A percentile compares a stretch with the other conserved stretches of the same genome.
phyloP scores from a whole-genome alignment of 1,140 invertebrate species.

The Halictus rubicundus region DNA sequence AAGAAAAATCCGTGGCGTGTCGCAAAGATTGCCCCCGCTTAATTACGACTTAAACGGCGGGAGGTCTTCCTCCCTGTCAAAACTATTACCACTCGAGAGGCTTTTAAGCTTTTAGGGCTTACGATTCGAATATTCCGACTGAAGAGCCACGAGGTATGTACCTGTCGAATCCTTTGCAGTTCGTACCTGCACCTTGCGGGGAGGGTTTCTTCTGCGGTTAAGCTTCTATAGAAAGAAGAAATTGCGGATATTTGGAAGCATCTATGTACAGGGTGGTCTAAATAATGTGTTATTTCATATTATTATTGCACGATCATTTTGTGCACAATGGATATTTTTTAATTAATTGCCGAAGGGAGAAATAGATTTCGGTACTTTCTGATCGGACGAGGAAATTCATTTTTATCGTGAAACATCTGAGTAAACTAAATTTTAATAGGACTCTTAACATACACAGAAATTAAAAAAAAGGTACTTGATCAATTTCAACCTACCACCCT shows the following conservation, averaged over 20 bases:
- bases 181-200: constrained; percentile 9
- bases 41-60: constrained; percentile 67
- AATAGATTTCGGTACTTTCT: too few species aligned
- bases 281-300: too few species aligned
- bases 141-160: constrained; percentile 31
- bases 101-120: constrained; percentile 25
- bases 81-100: constrained; percentile 53
- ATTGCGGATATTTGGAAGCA: not conserved
- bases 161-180: constrained; percentile 12
- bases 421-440: too few species aligned
- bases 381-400: too few species aligned
- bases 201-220: not conserved
- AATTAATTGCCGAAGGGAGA: too few species aligned
- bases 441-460: too few species aligned
- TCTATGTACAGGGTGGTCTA: too few species aligned
- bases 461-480: too few species aligned
- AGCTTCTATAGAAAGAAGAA: not conserved
- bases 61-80: constrained; percentile 59
- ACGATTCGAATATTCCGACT: constrained; percentile 28
- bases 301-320: too few species aligned
- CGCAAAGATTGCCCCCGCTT: constrained; percentile 51
- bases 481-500: too few species aligned
- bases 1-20: constrained; percentile 59
- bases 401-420: too few species aligned
- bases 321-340: too few species aligned